Evolutionary conservation across 2,888 invertebrate species (phyloP), one percentile per base, ranked within the genome.

Genomic region (Cremastinae sp.): DNA sequence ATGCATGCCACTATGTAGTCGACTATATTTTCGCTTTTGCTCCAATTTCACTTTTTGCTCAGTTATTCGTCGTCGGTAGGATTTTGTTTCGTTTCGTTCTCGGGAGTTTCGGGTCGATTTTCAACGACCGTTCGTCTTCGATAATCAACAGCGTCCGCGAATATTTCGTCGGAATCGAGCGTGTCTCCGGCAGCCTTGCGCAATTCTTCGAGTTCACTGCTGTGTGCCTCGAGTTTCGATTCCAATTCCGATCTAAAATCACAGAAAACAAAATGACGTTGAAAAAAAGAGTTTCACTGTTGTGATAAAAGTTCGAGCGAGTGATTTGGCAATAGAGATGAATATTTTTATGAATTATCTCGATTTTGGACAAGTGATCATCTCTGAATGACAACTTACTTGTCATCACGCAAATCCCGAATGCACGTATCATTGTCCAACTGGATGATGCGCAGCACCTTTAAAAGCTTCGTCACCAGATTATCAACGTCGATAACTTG

Each of bases 401-500:
- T 92, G 85, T 94, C 93, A 70, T 93, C 92, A 86, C 93, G 93
- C 72, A 94, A 87, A 80, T 93, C 93, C 79, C 92, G 92, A 84
- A 94, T 93, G 83, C 93, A 93, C 62, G 93, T 93, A 78, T 93
- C 93, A 83, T 93, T 94, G 85, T 95, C 94, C 82, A 94, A 90
- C 85, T 94, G 94, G 83, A 95, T 93, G 81, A 95, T 95, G 75
- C 94, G 92, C 84, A 94, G 90, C 12, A 94, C 93, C 89, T 94
- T 94, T 65, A 95, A 90, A 83, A 96, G 90, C 86, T 94, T 94
- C 9, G 95, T 94, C 10, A 96, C 92, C 45, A 94, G 91, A 88
- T 94, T 94, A 90, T 96, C 96, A 14, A 94, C 94, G 78, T 94
- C 93, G 68, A 94, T 94, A 12, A 94, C 94, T 91, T 94, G 94